Percentiles rank a stretch among this genome's conserved stretches.
Evolutionary conservation across 2,888 invertebrate genomes (phyloP).

Genomic region (Cryptus viduatorius): DNA sequence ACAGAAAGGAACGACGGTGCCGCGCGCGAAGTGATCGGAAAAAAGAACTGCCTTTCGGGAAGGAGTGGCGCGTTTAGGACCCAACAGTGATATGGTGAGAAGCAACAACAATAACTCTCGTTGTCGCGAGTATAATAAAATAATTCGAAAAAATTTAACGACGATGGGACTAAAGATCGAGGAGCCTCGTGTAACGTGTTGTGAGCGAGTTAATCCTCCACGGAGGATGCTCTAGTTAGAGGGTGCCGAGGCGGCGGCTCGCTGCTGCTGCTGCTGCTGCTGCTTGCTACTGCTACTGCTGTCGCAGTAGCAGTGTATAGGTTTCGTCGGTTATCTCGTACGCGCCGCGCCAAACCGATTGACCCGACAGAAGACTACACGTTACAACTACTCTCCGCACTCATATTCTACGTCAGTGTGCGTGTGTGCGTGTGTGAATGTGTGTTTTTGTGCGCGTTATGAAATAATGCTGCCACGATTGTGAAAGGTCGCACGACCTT

Average conservation of each 20-base stretch:
- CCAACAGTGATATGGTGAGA: conserved; percentile 54
- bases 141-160: background rate
- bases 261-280: conserved; percentile 55
- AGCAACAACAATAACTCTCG: conserved; percentile 12
- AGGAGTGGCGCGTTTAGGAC: conserved; percentile 4
- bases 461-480: conserved; percentile 14
- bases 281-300: conserved; percentile 50
- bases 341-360: conserved; percentile 32
- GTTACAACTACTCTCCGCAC: background rate
- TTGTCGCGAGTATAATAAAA: conserved; percentile 9
- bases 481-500: background rate
- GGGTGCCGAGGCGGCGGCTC: conserved; percentile 63
- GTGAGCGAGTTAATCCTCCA: conserved; percentile 52
- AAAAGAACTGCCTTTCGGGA: background rate
- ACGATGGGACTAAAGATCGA: conserved; percentile 40
- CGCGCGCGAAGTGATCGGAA: background rate
- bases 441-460: conserved; percentile 7
- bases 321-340: conserved; percentile 25
- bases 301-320: conserved; percentile 12
- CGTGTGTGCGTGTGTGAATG: background rate
- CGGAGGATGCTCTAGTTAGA: conserved; percentile 67
- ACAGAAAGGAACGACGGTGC: background rate
- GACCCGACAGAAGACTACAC: conserved; percentile 19
- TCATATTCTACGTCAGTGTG: conserved; percentile 6
- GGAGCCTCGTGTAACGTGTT: conserved; percentile 43